These are phyloP conservation scores for Puma concolor DNA, from an alignment of 2,113 vertebrate species.

Conservation along the genomic window DNA sequence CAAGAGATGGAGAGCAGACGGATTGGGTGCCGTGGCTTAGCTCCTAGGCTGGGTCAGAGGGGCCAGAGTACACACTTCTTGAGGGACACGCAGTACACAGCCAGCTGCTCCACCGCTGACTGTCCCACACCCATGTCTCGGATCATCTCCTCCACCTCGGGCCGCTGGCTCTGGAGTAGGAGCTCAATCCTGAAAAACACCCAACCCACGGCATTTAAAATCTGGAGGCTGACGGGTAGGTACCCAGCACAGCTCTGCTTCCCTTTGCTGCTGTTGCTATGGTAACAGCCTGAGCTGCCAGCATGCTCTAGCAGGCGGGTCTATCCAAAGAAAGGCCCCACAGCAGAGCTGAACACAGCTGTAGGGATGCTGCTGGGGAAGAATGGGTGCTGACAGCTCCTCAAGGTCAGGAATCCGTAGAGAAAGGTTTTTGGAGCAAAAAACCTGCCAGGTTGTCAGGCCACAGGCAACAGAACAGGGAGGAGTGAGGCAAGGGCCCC, in stretches of 20 bases:
- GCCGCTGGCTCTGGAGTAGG: conserved; percentile 93
- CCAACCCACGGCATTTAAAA: conserved; percentile 64
- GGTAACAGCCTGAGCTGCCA: conserved; percentile 70
- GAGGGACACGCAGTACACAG: conserved; percentile 96
- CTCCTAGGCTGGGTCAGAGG: not conserved
- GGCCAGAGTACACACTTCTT: conserved; percentile 91
- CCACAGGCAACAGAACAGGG: not conserved
- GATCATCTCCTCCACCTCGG: conserved; percentile 97
- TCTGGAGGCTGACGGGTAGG: conserved; percentile 71
- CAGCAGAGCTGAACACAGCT: conserved; percentile 54
- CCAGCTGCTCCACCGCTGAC: conserved; percentile 95
- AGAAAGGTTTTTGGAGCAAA: not conserved
- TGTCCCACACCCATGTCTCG: conserved; percentile 94
- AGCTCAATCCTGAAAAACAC: conserved; percentile 89
- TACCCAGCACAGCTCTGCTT: conserved; percentile 56
- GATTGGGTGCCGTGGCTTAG: not conserved
- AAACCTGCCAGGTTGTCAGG: not conserved
- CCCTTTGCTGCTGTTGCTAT: conserved; percentile 74
- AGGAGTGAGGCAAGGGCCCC: not conserved
- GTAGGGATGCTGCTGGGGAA: conserved; percentile 23
- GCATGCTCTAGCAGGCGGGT: conserved; percentile 68
- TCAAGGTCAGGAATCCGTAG: not conserved
- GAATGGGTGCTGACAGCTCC: not conserved
- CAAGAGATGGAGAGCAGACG: not conserved
- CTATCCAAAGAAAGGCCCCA: conserved; percentile 54